Evolutionary conservation across 53 echinoderm and acorn worm species (phyloP), one percentile per base, ranked within the genome.

Genomic region (Arbacia lixula): DNA sequence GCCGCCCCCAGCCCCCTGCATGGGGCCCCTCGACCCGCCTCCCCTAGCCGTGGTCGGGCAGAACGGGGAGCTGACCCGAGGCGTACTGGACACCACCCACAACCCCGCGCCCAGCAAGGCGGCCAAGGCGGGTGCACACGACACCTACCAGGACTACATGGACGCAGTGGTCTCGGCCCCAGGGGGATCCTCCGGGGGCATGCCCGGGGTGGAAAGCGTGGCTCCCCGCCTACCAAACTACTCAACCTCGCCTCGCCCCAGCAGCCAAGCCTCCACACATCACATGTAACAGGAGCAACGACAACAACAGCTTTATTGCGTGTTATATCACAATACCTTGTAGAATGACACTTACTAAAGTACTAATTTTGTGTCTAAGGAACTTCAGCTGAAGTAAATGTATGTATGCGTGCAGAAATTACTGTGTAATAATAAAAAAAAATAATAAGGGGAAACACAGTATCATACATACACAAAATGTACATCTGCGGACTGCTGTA

Each of bases 81-180:
- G 38, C n/a, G 24, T 14, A 1, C 29, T 77, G n/a, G 78, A 77
- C 41, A 77, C 78, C 42, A 39, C 57, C 60, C 3, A 56, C 17
- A 77, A 77, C 40, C 78, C 78, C 4, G 31, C 1, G 11, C 78
- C 78, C 6, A 10, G 58, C 10, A 53, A 51, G 53, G 28, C 28
- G 69, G 74, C 31, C 1, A 53, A 74, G 36, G 76, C 55, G 12
- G 76, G 20, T 6, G 32, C 31, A 1, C 57, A 77, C 56, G 58
- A 77, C 31, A 36, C 78, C 27, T 77, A 77, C 41, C 0, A 37
- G 16, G 60, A 56, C 35, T 77, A 77, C 36, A 77, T 77, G 78
- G 40, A 77, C 19, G 56, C 55, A 21, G 78, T 77, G 58, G 46
- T 46, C n/a, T 56, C 57, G 34, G 31, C 39, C 8, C 57, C 24